These are phyloP conservation scores for Conops quadrifasciatus DNA, from an alignment of 2,888 invertebrate genomes.

Conservation along the genomic window DNA sequence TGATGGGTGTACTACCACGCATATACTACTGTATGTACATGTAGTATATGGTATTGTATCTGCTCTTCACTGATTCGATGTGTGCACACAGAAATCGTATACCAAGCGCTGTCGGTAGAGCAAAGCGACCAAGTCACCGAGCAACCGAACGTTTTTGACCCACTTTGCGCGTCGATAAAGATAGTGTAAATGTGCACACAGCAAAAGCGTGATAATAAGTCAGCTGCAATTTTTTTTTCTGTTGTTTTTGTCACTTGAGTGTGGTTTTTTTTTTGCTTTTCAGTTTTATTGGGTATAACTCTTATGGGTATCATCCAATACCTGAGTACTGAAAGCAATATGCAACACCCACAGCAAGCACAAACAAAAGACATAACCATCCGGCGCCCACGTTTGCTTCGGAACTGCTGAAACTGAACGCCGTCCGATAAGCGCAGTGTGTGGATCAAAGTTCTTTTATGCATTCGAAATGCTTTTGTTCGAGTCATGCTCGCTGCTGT, in stretches of 20 bases:
- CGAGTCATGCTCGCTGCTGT: no score
- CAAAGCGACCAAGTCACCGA: background rate
- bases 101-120: background rate
- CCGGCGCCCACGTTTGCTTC: no score
- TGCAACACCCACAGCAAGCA: no score
- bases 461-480: no score
- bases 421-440: background rate
- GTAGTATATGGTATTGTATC: no score
- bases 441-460: no score
- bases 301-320: no score
- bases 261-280: background rate
- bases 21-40: no score
- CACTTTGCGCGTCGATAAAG: slow-evolving; percentile 8
- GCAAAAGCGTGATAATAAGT: background rate
- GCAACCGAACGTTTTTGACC: slow-evolving; percentile 19
- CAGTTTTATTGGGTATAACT: background rate
- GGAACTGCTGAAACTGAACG: background rate
- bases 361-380: background rate
- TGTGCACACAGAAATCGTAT: background rate
- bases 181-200: background rate
- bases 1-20: no score
- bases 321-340: no score
- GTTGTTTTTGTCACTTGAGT: background rate
- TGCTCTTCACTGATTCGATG: slow-evolving; percentile 17
- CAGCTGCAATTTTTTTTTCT: slow-evolving; percentile 12